phyloP scores from a whole-genome alignment of 2,888 invertebrate species.

The Aleiodes alternator region DNA sequence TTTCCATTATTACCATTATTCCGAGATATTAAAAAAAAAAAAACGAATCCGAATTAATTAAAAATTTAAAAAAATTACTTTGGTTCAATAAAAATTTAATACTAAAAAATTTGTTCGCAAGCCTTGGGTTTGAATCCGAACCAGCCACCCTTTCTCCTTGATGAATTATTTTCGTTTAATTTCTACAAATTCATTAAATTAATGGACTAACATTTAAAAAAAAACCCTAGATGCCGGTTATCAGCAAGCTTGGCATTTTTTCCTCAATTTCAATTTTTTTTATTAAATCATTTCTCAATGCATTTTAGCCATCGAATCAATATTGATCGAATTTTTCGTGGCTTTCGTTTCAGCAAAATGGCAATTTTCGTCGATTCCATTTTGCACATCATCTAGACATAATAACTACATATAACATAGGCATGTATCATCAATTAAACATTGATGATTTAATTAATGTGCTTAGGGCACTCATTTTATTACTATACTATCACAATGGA shows the following conservation, averaged over 20 bases:
- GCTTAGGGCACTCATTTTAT: conserved; percentile 65
- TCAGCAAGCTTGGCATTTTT: conserved; percentile 54
- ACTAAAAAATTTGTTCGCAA: conserved; percentile 47
- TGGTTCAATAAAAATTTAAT: conserved; percentile 21
- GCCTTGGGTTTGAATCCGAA: conserved; percentile 63
- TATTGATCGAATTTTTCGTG: neutral
- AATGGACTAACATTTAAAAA: conserved; percentile 46
- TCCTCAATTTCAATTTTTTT: conserved; percentile 33
- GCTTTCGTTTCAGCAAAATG: too few species aligned
- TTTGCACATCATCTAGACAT: neutral
- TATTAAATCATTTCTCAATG: conserved; percentile 22
- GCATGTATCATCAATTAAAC: conserved; percentile 5
- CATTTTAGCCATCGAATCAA: neutral
- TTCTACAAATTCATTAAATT: conserved; percentile 40
- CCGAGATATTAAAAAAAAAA: too few species aligned
- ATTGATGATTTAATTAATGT: conserved; percentile 51
- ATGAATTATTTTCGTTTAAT: conserved; percentile 34
- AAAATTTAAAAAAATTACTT: neutral
- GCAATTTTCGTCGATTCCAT: neutral
- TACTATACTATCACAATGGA: conserved; percentile 70
- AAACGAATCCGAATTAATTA: neutral
- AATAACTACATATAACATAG: conserved; percentile 16
- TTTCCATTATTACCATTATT: too few species aligned
- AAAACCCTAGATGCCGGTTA: conserved; percentile 56
- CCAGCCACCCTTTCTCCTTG: conserved; percentile 62